These are phyloP conservation scores for Pelvicachromis taeniatus DNA, from an alignment of 2,113 vertebrate species.

Conservation along the genomic window DNA sequence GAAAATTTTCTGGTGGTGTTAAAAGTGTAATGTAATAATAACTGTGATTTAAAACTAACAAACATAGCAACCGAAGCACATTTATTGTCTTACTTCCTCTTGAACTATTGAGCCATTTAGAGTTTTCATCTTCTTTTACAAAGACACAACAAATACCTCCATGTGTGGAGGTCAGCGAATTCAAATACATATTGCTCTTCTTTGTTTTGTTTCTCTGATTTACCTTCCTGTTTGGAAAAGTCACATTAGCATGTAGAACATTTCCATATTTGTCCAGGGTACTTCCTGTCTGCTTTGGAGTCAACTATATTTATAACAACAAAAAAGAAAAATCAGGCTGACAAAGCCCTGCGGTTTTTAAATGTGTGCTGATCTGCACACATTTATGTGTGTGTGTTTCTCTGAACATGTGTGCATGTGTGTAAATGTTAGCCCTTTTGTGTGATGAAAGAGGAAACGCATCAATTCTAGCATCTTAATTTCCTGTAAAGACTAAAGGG, in stretches of 20 bases:
- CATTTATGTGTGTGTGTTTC: background rate
- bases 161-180: background rate
- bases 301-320: conserved; percentile 37
- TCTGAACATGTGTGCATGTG: background rate
- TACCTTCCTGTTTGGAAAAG: conserved; percentile 40
- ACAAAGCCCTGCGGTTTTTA: conserved; percentile 3
- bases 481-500: background rate
- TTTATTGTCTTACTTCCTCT: background rate
- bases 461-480: background rate
- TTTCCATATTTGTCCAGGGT: conserved; percentile 50
- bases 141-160: background rate
- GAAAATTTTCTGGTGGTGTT: background rate
- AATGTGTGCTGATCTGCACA: background rate
- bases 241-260: conserved; percentile 61
- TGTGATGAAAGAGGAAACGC: background rate
- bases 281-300: conserved; percentile 11
- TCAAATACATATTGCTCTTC: background rate
- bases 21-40: background rate
- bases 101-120: background rate
- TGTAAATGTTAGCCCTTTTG: background rate
- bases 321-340: background rate
- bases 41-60: background rate
- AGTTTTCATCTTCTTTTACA: background rate
- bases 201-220: background rate
- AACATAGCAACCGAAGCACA: rapidly evolving